Base-by-base conservation (phyloP, 2,888 invertebrate species). In the Pyrochroa serraticornis region DNA sequence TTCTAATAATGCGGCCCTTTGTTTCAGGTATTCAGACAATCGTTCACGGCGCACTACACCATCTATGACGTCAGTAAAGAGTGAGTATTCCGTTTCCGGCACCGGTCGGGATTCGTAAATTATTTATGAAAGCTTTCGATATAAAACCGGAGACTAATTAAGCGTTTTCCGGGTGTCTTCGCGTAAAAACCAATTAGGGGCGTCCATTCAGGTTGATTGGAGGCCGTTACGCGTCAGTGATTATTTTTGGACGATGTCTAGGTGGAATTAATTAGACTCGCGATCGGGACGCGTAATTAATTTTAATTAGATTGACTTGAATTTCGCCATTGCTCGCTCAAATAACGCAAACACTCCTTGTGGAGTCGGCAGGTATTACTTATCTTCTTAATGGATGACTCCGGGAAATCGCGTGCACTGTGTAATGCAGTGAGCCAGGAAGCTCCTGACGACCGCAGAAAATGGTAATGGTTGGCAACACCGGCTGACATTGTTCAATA, bases 11-110 rank as follows among this genome's bases (percentile, higher is more conserved):
- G 36, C 12, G 30, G 8, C 68, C 56, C 63, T 70, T 69, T 74
- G 76, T 86, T 84, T 39, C 84, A 93, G 92, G 90, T 92, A 79
- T 92, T 90, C 82, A 87, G 89, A 79, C 87, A 91, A 82, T 91
- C 92, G 67, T 91, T 89, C 82, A 91, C 91, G 74, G 92, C 93
- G 72, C 90, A 90, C 81, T 93, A 93, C 83, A 93, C 93, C 71
- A 90, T 93, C 80, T 93, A 93, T 83, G 93, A 93, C 84, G 92
- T 93, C 80, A 88, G 87, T 77, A 93, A 93, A 82, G 93, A 93
- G 91, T 92, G 79, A 88, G 91, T 89, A 77, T 64, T 46, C 14
- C 39, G 45, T 39, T 42, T 8, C 41, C 41, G 10, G 12, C 8
- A 7, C 7, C 35, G 35, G 41, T 6, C 12, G 2, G 3, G 7